Base-by-base conservation (phyloP, 2,888 invertebrate species). In the Cheilosia soror region DNA sequence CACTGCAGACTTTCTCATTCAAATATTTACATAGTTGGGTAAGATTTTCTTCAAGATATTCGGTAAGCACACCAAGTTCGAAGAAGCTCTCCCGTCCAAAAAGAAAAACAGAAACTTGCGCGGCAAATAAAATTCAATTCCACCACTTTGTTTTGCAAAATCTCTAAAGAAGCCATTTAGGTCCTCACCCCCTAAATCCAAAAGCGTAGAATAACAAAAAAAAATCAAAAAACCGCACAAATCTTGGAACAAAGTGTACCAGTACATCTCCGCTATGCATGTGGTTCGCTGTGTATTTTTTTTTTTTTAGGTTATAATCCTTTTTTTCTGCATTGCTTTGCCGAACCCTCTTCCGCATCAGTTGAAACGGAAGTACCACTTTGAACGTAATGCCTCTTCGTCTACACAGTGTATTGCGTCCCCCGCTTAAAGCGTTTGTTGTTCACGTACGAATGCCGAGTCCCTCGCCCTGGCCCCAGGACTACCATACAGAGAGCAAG, bases 331-430 rank as follows among this genome's bases (percentile, higher is more conserved):
- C 27, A 69, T 58, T 47, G 69, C 84, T 76, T 68, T 71, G 68
- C 42, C 66, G 80, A 85, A 81, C 85, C 80, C 76, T 77, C 81
- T 85, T 85, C 81, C 81, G 81, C 85, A 85, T 85, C 85, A 81
- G 81, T 72, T 80, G 62, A 85, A 85, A 77, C 85, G 85, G 85
- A 85, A 85, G 85, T 77, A 68, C 76, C 85, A 85, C 85, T 85
- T 85, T 81, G 85, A 68, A 71, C 80, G 85, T 85, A 85, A 85
- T 85, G 66, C 80, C 81, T 76, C 71, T 53, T 55, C 65, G 42
- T 40, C 49, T 60, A 63, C 42, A 47, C 29, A 47, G 53, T 42
- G 55, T 72, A 55, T 60, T 71, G 66, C 65, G 42, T 66, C 53
- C 53, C 27, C 65, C 65, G 31, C 76, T 76, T 27, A 42, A 68